phyloP scores from a whole-genome alignment of 2,888 invertebrate species.

The Liodrosophila aerea region DNA sequence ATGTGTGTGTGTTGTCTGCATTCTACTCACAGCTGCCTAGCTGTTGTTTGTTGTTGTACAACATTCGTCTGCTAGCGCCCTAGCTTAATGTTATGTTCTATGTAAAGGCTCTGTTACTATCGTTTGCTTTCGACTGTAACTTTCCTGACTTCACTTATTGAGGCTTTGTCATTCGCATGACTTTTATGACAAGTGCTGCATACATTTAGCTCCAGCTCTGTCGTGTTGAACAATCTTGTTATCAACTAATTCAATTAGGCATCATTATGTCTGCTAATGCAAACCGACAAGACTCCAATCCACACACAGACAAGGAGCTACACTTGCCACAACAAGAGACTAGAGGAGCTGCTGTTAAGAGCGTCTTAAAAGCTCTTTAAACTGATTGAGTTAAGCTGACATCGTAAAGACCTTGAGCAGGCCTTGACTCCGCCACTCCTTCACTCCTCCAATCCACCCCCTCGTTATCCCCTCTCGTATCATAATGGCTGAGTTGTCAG shows the following conservation, averaged over 20 bases:
- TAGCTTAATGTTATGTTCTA: too few relatives aligned
- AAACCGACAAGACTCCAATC: conserved; percentile 19
- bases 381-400: conserved; percentile 39
- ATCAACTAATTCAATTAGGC: conserved; percentile 57
- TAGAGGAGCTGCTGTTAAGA: not conserved
- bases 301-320: too few relatives aligned
- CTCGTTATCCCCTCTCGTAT: conserved; percentile 6
- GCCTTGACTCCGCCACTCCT: too few relatives aligned
- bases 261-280: conserved; percentile 18
- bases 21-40: too few relatives aligned
- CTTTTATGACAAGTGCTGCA: conserved; percentile 17
- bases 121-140: too few relatives aligned
- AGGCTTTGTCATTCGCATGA: too few relatives aligned
- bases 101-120: too few relatives aligned
- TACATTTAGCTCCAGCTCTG: conserved; percentile 21
- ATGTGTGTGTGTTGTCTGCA: too few relatives aligned
- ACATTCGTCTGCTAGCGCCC: too few relatives aligned
- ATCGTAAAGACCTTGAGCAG: conserved; percentile 23
- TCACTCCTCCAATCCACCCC: not conserved
- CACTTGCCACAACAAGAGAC: conserved; percentile 2
- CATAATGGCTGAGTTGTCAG: conserved; percentile 28
- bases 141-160: too few relatives aligned
- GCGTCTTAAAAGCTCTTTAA: conserved; percentile 28
- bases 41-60: too few relatives aligned
- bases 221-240: conserved; percentile 38